Base-by-base conservation (phyloP, 2,113 vertebrate genomes). In the Apeltes quadracus region DNA sequence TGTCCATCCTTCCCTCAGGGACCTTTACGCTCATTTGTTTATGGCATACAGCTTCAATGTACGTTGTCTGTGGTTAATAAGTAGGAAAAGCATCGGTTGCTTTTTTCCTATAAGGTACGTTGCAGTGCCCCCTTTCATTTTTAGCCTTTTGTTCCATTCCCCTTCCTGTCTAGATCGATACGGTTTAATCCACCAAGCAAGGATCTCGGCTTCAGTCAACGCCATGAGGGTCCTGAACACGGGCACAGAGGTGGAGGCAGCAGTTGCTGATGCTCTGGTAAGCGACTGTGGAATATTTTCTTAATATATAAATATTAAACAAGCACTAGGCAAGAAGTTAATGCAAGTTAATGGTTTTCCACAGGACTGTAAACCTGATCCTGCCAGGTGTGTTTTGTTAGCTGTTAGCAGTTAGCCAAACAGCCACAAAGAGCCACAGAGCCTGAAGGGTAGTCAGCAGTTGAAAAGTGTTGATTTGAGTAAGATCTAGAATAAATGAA, bases 181-280 rank as follows among this genome's bases (percentile, higher is more conserved):
- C 83, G 95, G 97, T 56, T 92, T 99, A 58, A 93, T 96, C 48
- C 97, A 98, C 87, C 95, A 97, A 86, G 96, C 96, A 64, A 94
- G 97, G 72, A 95, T 97, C 81, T 97, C 97, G 72, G 96, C 96
- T 3, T 97, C 97, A 1, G 94, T 97, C 77, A 98, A 95, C 59
- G 96, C 97, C 79, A 97, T 99, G 97, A 88, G 96, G 79, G 96
- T 98, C 48, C 91, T 99, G 41, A 98, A 97, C 90, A 98, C 97
- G 0, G 98, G 97, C 79, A 98, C 98, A 0, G 98, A 99, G 78
- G 95, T 99, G 77, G 98, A 99, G 83, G 97, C 98, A 13, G 98
- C 98, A 0, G 97, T 99, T 2, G 98, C 98, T 0, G 97, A 99
- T 78, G 97, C 97, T 85, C 90, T 99, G 96, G 98, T 99, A 94